Evolutionary conservation across 2,113 vertebrate species (phyloP).

Genomic region (Cynopterus brachyotis): DNA sequence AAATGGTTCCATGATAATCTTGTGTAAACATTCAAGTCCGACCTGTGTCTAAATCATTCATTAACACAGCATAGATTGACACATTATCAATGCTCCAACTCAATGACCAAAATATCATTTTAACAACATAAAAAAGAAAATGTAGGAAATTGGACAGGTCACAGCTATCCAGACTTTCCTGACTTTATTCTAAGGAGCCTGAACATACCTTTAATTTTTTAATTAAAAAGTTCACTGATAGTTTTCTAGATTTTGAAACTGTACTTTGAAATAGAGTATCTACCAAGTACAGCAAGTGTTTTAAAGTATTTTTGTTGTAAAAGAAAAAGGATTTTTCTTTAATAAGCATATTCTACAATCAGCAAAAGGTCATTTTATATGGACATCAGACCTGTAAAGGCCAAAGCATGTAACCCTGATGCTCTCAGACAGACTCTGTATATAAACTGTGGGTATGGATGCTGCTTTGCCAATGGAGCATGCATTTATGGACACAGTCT

Average conservation of each 20-base stretch:
- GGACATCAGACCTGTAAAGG: slow-evolving; percentile 38
- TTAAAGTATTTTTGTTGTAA: slow-evolving; percentile 5
- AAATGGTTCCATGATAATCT: background rate
- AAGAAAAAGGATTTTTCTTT: background rate
- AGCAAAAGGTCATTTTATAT: slow-evolving; percentile 61
- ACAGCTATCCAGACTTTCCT: background rate
- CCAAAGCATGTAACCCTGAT: background rate
- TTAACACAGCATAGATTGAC: background rate
- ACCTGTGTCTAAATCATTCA: background rate
- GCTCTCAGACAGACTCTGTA: rapidly evolving
- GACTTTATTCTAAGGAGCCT: background rate
- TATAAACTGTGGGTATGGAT: background rate
- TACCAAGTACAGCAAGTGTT: background rate
- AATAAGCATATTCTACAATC: slow-evolving; percentile 54
- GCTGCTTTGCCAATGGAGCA: background rate
- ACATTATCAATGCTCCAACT: background rate
- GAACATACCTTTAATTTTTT: background rate
- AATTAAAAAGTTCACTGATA: background rate
- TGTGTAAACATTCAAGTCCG: background rate
- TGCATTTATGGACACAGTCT: background rate
- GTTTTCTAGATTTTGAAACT: background rate
- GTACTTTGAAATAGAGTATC: background rate
- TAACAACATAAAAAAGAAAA: background rate
- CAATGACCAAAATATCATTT: background rate
- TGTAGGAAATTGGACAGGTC: background rate